phyloP scores from a whole-genome alignment of 2,113 vertebrate genomes.

The Thalassoma bifasciatum region DNA sequence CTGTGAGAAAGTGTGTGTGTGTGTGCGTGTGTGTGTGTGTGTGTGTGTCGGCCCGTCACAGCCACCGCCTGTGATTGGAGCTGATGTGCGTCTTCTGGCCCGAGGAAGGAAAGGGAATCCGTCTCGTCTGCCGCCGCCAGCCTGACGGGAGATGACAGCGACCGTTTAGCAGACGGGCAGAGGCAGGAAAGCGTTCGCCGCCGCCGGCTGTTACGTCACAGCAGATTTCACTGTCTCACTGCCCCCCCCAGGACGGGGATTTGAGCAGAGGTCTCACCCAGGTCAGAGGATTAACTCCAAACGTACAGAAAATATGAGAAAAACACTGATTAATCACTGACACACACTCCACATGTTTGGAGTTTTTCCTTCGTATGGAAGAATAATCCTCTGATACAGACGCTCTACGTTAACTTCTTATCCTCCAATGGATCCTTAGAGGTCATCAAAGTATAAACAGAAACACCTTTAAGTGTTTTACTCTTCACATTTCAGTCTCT shows the following conservation, averaged over 20 bases:
- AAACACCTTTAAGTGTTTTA: no score
- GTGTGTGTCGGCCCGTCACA: conserved; percentile 43
- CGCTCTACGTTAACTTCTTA: no score
- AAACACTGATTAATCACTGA: neutral
- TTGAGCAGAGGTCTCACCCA: neutral
- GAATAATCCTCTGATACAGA: neutral
- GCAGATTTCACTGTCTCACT: conserved; percentile 20
- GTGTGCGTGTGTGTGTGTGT: conserved; percentile 7
- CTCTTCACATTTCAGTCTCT: no score
- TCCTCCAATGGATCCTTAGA: no score
- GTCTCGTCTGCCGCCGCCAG: conserved; percentile 43
- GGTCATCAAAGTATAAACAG: no score
- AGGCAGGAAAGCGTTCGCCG: conserved; percentile 39
- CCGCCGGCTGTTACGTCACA: conserved; percentile 54
- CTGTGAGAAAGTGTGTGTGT: neutral
- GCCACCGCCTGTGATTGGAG: conserved; percentile 55
- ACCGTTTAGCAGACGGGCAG: conserved; percentile 56
- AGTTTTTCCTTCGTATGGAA: neutral
- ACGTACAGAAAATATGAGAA: neutral
- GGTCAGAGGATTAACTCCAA: conserved; percentile 1
- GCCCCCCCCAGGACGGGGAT: neutral
- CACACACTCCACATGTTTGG: neutral
- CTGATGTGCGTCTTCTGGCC: conserved; percentile 62
- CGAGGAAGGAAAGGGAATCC: conserved; percentile 39
- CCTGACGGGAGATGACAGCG: conserved; percentile 61